Evolutionary conservation across 1,140 invertebrate species (phyloP).

Genomic region (Ladona fulva): DNA sequence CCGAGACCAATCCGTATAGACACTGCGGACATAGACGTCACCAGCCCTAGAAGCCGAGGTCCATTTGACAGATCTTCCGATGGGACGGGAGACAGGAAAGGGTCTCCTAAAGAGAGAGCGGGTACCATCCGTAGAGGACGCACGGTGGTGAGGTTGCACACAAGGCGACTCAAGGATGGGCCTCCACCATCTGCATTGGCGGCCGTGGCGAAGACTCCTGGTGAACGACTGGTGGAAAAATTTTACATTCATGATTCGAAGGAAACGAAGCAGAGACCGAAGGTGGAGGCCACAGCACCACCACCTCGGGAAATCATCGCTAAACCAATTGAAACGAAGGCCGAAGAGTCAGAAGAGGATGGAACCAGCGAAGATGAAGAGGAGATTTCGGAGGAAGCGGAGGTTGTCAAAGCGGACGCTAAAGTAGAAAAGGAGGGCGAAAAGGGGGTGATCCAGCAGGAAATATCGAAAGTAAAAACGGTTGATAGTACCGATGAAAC

Average conservation of each 20-base stretch:
- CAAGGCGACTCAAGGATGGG: slow-evolving; percentile 42
- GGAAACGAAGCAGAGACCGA: slow-evolving; percentile 13
- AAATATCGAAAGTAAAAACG: too few species aligned
- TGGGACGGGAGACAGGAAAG: not conserved
- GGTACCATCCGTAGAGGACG: slow-evolving; percentile 56
- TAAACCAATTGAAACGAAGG: not conserved
- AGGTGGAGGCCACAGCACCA: too few species aligned
- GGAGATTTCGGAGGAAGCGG: slow-evolving; percentile 15
- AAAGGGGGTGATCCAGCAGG: too few species aligned
- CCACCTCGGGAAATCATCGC: slow-evolving; percentile 10
- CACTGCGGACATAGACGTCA: slow-evolving; percentile 72
- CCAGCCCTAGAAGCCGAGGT: slow-evolving; percentile 35
- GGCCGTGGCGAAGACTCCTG: slow-evolving; percentile 42
- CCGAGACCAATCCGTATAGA: slow-evolving; percentile 56
- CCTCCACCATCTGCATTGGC: slow-evolving; percentile 23
- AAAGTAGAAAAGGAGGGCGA: not conserved
- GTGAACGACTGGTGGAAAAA: slow-evolving; percentile 62
- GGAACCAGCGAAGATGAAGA: slow-evolving; percentile 13
- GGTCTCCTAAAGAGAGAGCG: slow-evolving; percentile 32
- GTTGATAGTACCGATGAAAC: too few species aligned
- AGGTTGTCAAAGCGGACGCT: too few species aligned
- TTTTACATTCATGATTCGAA: slow-evolving; percentile 53
- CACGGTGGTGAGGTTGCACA: slow-evolving; percentile 60
- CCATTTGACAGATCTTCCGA: slow-evolving; percentile 34
- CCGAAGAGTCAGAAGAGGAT: not conserved